Evolutionary conservation across 92 coral and sea anemone species (phyloP).

Genomic region (Heliopora coerulea): DNA sequence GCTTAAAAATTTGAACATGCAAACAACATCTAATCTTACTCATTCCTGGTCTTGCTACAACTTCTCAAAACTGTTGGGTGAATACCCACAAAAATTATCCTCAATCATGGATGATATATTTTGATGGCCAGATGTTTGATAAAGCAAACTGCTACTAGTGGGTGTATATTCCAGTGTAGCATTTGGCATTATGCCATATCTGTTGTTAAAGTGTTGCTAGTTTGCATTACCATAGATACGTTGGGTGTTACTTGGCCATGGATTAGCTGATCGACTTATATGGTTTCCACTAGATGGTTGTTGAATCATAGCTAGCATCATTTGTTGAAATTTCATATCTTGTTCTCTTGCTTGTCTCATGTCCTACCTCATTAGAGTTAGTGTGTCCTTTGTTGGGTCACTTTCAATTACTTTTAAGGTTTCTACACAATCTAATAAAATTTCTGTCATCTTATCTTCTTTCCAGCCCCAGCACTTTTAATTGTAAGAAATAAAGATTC

Average conservation of each 20-base stretch:
- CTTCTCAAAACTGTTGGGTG: too few species aligned
- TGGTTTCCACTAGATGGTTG: background rate
- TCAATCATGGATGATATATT: background rate
- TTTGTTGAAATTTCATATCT: constrained; percentile 14
- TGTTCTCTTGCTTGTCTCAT: constrained; percentile 28
- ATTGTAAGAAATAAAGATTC: constrained; percentile 15
- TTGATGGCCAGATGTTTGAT: background rate
- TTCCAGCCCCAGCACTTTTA: background rate
- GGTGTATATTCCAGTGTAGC: background rate
- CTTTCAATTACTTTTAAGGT: constrained; percentile 17
- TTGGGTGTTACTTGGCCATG: constrained; percentile 7
- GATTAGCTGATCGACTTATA: background rate
- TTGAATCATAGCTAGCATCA: constrained; percentile 22
- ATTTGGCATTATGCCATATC: constrained; percentile 17
- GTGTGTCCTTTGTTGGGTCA: constrained; percentile 30
- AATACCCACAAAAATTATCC: background rate
- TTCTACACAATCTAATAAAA: constrained; percentile 7
- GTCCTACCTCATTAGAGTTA: constrained; percentile 15
- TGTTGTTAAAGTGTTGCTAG: background rate
- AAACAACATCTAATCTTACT: too few species aligned
- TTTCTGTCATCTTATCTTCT: constrained; percentile 17
- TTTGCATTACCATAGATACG: too few species aligned
- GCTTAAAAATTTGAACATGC: too few species aligned
- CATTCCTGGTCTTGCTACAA: too few species aligned
- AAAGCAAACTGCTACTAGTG: background rate